phyloP scores from a whole-genome alignment of 2,797 vertebrate genomes.

The Lithobates pipiens region DNA sequence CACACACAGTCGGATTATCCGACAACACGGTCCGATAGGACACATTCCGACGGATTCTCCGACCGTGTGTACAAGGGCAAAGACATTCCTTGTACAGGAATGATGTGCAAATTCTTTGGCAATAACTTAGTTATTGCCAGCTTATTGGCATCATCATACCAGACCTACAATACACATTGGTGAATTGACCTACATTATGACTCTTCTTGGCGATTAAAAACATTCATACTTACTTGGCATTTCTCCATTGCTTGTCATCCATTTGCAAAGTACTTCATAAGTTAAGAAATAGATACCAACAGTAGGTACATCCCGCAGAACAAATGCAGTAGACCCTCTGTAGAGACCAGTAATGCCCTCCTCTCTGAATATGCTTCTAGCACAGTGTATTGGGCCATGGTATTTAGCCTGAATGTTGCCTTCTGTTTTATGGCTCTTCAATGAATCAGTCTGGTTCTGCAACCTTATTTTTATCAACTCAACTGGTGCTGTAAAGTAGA shows the following conservation, averaged over 20 bases:
- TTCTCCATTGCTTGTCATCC: conserved; percentile 71
- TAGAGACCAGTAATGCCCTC: conserved; percentile 80
- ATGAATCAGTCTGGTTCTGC: conserved; percentile 79
- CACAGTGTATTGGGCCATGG: conserved; percentile 78
- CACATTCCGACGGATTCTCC: too few relatives aligned
- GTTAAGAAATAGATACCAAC: conserved; percentile 82
- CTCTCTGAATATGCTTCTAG: conserved; percentile 73
- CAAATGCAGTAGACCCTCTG: conserved; percentile 78
- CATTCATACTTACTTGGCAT: conserved; percentile 73
- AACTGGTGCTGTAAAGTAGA: conserved; percentile 76
- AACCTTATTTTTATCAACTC: conserved; percentile 88
- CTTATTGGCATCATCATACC: too few relatives aligned
- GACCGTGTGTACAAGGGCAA: too few relatives aligned
- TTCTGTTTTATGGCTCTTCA: fast-evolving
- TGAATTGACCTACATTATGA: too few relatives aligned
- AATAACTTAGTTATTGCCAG: too few relatives aligned
- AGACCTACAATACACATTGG: too few relatives aligned
- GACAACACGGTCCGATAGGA: too few relatives aligned
- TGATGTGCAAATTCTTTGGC: too few relatives aligned
- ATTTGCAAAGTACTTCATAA: conserved; percentile 76
- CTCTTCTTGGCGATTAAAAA: background rate
- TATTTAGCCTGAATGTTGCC: conserved; percentile 66
- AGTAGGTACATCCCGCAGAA: conserved; percentile 81
- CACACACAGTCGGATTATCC: too few relatives aligned
- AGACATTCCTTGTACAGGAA: too few relatives aligned